A percentile compares a stretch with the other conserved stretches of the same genome.
Conservation (phyloP, 1,140 invertebrate genomes). For the Drosophila subpulchrella region DNA sequence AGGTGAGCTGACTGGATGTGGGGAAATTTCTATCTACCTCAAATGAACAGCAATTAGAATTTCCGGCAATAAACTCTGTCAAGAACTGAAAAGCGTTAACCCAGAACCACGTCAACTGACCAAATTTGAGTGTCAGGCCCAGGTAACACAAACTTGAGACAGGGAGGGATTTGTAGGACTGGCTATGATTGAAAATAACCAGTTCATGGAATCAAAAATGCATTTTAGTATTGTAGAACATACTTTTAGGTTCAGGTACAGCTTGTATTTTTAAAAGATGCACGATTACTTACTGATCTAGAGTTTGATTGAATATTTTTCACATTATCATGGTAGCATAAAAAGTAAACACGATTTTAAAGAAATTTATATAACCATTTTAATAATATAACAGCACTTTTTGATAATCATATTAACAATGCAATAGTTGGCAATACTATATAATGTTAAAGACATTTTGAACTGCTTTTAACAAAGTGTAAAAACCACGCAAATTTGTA, state of each 20-base stretch:
- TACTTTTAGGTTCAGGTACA: neutral
- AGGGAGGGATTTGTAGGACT: slow-evolving; percentile 13
- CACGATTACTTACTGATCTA: neutral
- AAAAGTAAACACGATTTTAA: no score
- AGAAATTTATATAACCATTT: no score
- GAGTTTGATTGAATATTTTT: neutral
- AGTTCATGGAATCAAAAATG: no score
- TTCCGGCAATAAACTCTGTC: slow-evolving; percentile 70
- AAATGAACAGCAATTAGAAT: slow-evolving; percentile 65
- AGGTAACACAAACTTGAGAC: slow-evolving; percentile 24
- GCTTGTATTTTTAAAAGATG: neutral
- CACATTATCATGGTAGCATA: no score
- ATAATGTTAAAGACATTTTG: no score
- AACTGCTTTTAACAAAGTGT: no score
- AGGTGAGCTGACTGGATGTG: slow-evolving; percentile 14
- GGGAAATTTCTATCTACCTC: slow-evolving; percentile 34
- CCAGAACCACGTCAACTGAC: slow-evolving; percentile 70
- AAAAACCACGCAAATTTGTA: no score
- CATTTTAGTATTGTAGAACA: no score
- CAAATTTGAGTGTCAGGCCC: slow-evolving; percentile 48
- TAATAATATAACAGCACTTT: no score
- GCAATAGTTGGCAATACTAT: no score
- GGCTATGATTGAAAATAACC: no score
- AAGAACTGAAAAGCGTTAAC: slow-evolving; percentile 62
- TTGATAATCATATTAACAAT: no score